A percentile compares a stretch with the other conserved stretches of the same genome.
phyloP scores from a whole-genome alignment of 2,888 invertebrate genomes.

The Lymantria dispar region DNA sequence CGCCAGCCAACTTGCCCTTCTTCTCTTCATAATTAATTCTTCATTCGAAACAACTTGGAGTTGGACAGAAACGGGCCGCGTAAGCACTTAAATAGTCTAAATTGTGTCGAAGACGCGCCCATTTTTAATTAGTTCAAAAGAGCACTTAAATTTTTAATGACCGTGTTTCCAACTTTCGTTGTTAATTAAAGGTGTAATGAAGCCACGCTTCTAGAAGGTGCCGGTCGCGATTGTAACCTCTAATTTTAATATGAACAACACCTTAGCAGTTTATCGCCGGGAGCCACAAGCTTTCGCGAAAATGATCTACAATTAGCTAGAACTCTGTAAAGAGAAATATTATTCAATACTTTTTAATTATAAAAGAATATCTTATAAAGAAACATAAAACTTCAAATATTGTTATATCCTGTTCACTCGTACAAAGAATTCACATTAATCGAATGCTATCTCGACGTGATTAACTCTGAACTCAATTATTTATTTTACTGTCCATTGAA shows the following conservation, averaged over 20 bases:
- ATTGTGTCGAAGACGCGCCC: constrained; percentile 74
- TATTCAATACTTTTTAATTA: constrained; percentile 18
- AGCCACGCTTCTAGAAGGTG: constrained; percentile 29
- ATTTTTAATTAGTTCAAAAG: constrained; percentile 78
- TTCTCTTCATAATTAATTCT: constrained; percentile 81
- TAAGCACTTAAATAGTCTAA: constrained; percentile 79
- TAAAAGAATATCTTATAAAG: constrained; percentile 7
- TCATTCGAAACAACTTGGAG: constrained; percentile 77
- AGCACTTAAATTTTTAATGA: constrained; percentile 74
- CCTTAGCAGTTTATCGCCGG: constrained; percentile 12
- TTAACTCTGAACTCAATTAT: constrained; percentile 16
- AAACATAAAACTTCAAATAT: not conserved
- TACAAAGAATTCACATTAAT: constrained; percentile 5
- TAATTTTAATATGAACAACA: constrained; percentile 41
- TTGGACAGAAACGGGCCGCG: constrained; percentile 71
- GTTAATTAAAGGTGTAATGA: constrained; percentile 56
- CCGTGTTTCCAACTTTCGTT: constrained; percentile 62
- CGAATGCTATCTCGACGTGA: constrained; percentile 5
- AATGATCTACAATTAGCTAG: constrained; percentile 26
- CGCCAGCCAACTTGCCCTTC: constrained; percentile 62
- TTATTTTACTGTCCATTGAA: constrained; percentile 14
- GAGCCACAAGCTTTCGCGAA: constrained; percentile 15
- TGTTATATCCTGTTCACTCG: not conserved
- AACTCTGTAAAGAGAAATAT: constrained; percentile 20
- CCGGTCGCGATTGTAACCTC: constrained; percentile 42